A percentile compares a stretch with the other conserved stretches of the same genome.
Conservation (phyloP, 2,113 vertebrate genomes). For the Dermatemys mawii region DNA sequence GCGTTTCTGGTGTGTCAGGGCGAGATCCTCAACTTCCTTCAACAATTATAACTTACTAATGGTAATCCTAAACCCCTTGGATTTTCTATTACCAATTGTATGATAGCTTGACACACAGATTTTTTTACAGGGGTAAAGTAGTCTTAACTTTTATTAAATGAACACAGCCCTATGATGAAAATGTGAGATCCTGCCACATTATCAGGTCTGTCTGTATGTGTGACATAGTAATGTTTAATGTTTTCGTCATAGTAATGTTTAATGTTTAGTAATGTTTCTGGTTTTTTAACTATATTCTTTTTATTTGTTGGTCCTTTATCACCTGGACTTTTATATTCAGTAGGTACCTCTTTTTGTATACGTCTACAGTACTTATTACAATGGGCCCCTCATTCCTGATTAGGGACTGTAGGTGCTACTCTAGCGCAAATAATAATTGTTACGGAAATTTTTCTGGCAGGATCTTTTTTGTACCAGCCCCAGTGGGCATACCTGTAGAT, state of each 20-base stretch:
- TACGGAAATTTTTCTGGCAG: background rate
- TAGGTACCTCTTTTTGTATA: conserved; percentile 39
- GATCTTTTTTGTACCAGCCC: background rate
- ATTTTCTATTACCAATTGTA: background rate
- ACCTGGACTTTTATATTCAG: background rate
- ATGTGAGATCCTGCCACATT: background rate
- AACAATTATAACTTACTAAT: background rate
- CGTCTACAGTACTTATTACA: conserved; percentile 30
- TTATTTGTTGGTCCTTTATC: background rate
- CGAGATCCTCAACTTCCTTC: background rate
- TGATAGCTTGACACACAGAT: background rate
- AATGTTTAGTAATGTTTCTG: background rate
- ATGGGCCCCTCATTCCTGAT: background rate
- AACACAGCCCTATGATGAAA: background rate
- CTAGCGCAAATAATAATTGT: conserved; percentile 10
- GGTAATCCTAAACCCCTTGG: background rate
- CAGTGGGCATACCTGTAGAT: background rate
- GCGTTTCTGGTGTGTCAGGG: background rate
- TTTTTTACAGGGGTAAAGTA: background rate
- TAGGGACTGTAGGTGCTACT: background rate
- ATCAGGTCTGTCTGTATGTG: background rate
- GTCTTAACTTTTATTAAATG: background rate
- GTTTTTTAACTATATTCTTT: background rate
- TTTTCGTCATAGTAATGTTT: background rate
- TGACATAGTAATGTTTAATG: background rate